phyloP scores from a whole-genome alignment of 2,113 vertebrate species.

The Tetrao urogallus region DNA sequence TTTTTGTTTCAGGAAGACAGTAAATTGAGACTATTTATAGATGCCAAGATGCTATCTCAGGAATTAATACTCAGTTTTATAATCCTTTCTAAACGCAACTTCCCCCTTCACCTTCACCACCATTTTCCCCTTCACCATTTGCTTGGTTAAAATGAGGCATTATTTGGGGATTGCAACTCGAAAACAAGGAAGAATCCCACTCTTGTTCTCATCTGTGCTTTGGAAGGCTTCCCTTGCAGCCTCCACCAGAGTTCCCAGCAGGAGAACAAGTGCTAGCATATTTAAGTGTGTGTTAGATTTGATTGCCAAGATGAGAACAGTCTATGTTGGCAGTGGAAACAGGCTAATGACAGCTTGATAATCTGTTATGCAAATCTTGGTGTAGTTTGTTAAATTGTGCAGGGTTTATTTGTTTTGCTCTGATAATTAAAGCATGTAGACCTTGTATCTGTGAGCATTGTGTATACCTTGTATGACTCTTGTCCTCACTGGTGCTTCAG shows the following conservation, averaged over 20 bases:
- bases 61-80: constrained; percentile 3
- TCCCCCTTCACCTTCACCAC: background rate
- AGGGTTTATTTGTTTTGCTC: constrained; percentile 60
- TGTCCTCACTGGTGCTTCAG: constrained; percentile 53
- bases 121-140: constrained; percentile 20
- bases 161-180: background rate
- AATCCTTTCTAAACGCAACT: background rate
- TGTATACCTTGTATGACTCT: constrained; percentile 54
- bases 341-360: background rate
- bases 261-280: constrained; percentile 1
- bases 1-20: constrained; percentile 67
- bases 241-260: background rate
- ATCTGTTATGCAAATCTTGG: background rate
- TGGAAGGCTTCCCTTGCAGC: constrained; percentile 19
- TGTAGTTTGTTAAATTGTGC: constrained; percentile 53
- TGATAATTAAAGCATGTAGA: constrained; percentile 68
- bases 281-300: background rate
- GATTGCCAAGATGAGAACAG: constrained; percentile 32
- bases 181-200: background rate
- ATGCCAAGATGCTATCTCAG: constrained; percentile 36
- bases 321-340: background rate
- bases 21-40: constrained; percentile 54
- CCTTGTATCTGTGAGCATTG: constrained; percentile 72
- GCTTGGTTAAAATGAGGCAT: constrained; percentile 2
- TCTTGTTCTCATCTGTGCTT: background rate